phyloP scores from a whole-genome alignment of 2,797 vertebrate species.

The Esox masquinongy region DNA sequence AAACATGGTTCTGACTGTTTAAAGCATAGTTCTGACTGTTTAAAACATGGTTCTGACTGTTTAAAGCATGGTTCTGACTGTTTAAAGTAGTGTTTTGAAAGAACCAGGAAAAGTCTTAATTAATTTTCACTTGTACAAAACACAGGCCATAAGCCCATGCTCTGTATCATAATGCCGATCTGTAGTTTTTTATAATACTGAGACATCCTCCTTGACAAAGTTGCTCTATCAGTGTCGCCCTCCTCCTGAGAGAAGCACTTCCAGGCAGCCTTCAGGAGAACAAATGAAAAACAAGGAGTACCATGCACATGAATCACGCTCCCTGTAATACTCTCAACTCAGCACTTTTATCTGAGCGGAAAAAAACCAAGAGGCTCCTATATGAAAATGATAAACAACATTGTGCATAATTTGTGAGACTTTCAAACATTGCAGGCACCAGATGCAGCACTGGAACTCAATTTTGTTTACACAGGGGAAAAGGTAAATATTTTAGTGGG shows the following conservation, averaged over 20 bases:
- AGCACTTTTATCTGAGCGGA: slow-evolving; percentile 78
- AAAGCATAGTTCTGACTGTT: too few species aligned
- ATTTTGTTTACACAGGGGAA: slow-evolving; percentile 74
- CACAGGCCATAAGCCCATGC: background rate
- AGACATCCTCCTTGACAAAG: slow-evolving; percentile 45
- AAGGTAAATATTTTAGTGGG: slow-evolving; percentile 64
- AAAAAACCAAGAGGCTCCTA: slow-evolving; percentile 75
- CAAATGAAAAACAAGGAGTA: slow-evolving; percentile 67
- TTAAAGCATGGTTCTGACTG: too few species aligned
- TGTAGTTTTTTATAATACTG: slow-evolving; percentile 22
- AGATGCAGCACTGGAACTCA: slow-evolving; percentile 56
- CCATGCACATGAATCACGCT: slow-evolving; percentile 82
- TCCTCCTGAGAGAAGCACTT: slow-evolving; percentile 56
- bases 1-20: background rate
- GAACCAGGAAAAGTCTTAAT: too few species aligned
- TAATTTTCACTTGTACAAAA: background rate
- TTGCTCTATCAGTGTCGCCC: slow-evolving; percentile 59
- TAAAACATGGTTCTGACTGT: too few species aligned
- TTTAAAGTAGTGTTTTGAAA: background rate
- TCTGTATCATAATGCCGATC: slow-evolving; percentile 8
- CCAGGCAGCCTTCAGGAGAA: slow-evolving; percentile 56
- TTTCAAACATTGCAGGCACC: slow-evolving; percentile 78
- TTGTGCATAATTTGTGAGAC: slow-evolving; percentile 78
- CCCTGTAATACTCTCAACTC: slow-evolving; percentile 77
- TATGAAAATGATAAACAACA: slow-evolving; percentile 83